Evolutionary conservation across 2,888 invertebrate species (phyloP), one percentile per base, ranked within the genome.

Genomic region (Lapara coniferarum): DNA sequence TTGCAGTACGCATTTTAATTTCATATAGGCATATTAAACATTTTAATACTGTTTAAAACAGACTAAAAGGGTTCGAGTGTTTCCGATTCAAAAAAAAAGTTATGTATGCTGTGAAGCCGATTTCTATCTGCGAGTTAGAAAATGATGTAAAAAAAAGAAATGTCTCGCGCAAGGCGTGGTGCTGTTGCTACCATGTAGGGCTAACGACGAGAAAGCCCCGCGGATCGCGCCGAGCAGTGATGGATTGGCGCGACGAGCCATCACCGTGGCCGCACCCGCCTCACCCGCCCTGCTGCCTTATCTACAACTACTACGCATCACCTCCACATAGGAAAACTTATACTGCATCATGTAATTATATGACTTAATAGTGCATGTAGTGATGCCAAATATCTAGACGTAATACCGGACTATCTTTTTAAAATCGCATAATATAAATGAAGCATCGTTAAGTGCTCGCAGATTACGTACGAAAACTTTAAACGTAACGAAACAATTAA

Each of bases 131-230:
- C 91, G 85, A 86, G 89, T 93, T 93, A 92, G 93, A 93, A 93
- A 93, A 92, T 91, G 85, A 86, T 88, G 89, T 88, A 90, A 88
- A 92, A 37, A 25, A 93, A 93, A 93, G 91, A 91, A 90, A 90
- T 91, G 85, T 88, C 85, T 84, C 82, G 87, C 81, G 83, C 87
- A 85, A 90, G 91, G 92, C 91, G 92, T 90, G 91, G 92, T 91
- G 88, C 85, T 83, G 82, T 80, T 83, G 84, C 74, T 80, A 78
- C 93, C 93, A 85, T 93, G 87, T 92, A 92, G 89, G 92, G 93
- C 91, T 93, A 93, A 93, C 92, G 92, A 93, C 92, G 92, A 91
- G 93, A 93, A 93, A 93, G 93, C 91, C 88, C 89, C 88, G 85
- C 84, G 87, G 89, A 89, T 84, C 89, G 87, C 85, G 87, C 86